Evolutionary conservation across 2,113 vertebrate genomes (phyloP).

Genomic region (Gavialis gangeticus): DNA sequence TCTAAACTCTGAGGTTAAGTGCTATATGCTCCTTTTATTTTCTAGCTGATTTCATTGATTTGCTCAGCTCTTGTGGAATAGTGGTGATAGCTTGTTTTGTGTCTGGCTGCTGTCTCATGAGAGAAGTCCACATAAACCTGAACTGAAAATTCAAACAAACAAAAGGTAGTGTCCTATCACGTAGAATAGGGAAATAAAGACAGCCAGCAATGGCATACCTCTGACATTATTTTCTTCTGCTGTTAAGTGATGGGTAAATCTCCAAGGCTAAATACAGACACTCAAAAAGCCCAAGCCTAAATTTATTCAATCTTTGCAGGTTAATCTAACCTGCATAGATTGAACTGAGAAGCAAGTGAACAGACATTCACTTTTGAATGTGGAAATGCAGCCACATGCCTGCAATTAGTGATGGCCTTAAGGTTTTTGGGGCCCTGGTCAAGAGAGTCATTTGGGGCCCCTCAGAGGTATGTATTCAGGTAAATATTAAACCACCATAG

Average conservation of each 20-base stretch:
- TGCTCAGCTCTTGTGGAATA: not conserved
- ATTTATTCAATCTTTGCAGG: no score
- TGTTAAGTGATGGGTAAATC: not conserved
- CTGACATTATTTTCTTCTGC: not conserved
- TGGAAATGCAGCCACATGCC: no score
- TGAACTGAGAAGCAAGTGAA: no score
- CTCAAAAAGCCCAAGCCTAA: no score
- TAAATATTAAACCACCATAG: no score
- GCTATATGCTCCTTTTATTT: not conserved
- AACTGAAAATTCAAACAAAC: not conserved
- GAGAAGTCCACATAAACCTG: not conserved
- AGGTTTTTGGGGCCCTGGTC: no score
- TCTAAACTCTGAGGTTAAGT: not conserved
- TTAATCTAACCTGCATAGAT: no score
- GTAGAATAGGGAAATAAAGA: not conserved
- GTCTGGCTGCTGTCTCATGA: not conserved
- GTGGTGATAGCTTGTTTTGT: not conserved
- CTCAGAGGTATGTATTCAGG: no score
- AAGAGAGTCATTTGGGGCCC: no score
- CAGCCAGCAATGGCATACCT: accelerated
- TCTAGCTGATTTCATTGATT: not conserved
- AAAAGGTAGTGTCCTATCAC: not conserved
- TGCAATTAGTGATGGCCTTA: no score
- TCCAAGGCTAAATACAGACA: not conserved
- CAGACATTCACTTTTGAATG: no score